Evolutionary conservation across 2,797 vertebrate species (phyloP).

Genomic region (Falco biarmicus): DNA sequence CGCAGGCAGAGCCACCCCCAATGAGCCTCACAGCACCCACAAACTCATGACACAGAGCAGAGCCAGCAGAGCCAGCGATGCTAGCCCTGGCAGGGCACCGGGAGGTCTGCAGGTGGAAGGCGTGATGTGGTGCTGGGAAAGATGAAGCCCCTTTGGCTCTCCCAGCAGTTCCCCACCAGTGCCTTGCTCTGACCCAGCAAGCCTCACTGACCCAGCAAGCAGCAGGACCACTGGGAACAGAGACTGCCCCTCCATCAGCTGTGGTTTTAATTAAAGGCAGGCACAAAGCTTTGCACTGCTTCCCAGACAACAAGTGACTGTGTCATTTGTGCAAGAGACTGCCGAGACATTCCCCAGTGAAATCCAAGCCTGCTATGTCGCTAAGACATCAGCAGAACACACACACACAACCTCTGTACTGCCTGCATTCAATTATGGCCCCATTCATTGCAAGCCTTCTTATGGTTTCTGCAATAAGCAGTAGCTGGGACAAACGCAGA

Average conservation of each 20-base stretch:
- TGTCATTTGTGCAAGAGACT: not conserved
- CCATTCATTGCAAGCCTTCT: not conserved
- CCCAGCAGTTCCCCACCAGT: not conserved
- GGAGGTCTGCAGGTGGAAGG: not conserved
- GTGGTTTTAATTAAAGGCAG: constrained; percentile 21
- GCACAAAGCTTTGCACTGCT: not conserved
- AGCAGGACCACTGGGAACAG: not conserved
- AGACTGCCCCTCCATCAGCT: not conserved
- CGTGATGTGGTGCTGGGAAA: not conserved
- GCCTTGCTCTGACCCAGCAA: not conserved
- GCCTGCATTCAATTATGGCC: not conserved
- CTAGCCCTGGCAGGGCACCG: not conserved
- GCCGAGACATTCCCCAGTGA: not conserved
- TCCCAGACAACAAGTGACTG: not conserved
- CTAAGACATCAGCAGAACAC: not conserved
- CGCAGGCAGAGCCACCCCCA: not conserved
- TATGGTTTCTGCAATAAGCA: not conserved
- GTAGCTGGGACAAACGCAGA: not conserved
- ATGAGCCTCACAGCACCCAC: not conserved
- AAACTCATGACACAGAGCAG: not conserved
- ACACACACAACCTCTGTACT: not conserved
- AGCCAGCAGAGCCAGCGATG: not conserved
- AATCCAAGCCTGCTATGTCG: not conserved
- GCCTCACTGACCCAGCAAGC: not conserved
- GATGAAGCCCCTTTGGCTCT: not conserved